Percentiles rank a stretch among this genome's conserved stretches.
These are phyloP conservation scores for Vesta saturnalis DNA, from an alignment of 2,888 invertebrate species.

Conservation along the genomic window DNA sequence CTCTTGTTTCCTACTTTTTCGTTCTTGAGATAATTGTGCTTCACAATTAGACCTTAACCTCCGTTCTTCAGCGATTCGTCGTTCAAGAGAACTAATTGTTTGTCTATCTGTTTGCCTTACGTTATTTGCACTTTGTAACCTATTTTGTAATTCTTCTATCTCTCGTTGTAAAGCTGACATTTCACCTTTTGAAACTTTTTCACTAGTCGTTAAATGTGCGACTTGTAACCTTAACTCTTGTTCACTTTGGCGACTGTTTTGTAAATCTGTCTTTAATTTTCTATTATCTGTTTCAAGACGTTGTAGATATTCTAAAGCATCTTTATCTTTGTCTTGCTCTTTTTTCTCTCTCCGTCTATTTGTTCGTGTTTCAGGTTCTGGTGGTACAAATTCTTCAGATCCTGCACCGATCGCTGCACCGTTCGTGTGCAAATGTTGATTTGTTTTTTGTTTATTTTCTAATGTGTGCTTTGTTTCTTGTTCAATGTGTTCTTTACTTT, in stretches of 20 bases:
- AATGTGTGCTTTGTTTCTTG: constrained; percentile 43
- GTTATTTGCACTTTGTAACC: constrained; percentile 78
- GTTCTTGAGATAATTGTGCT: constrained; percentile 76
- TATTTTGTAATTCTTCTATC: constrained; percentile 86
- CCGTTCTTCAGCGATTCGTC: constrained; percentile 86
- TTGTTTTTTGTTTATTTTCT: constrained; percentile 37
- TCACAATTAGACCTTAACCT: constrained; percentile 79
- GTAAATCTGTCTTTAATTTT: constrained; percentile 76
- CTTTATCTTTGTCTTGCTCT: constrained; percentile 63
- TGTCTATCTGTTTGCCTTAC: constrained; percentile 83
- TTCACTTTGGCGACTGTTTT: constrained; percentile 75
- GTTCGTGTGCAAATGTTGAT: constrained; percentile 56
- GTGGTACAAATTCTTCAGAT: constrained; percentile 41
- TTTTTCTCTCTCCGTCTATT: constrained; percentile 56
- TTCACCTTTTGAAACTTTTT: constrained; percentile 76
- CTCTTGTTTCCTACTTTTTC: constrained; percentile 73
- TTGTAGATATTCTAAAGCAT: constrained; percentile 64
- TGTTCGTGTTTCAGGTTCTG: constrained; percentile 42
- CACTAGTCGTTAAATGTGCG: constrained; percentile 70
- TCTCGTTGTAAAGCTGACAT: constrained; percentile 83
- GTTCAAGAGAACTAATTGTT: constrained; percentile 78
- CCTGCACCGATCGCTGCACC: constrained; percentile 52
- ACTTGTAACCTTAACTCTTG: constrained; percentile 77
- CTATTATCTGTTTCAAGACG: constrained; percentile 80
- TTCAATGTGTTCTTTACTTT: constrained; percentile 57